Evolutionary conservation across 2,888 invertebrate species (phyloP), one percentile per base, ranked within the genome.

Genomic region (Apotomis turbidana): DNA sequence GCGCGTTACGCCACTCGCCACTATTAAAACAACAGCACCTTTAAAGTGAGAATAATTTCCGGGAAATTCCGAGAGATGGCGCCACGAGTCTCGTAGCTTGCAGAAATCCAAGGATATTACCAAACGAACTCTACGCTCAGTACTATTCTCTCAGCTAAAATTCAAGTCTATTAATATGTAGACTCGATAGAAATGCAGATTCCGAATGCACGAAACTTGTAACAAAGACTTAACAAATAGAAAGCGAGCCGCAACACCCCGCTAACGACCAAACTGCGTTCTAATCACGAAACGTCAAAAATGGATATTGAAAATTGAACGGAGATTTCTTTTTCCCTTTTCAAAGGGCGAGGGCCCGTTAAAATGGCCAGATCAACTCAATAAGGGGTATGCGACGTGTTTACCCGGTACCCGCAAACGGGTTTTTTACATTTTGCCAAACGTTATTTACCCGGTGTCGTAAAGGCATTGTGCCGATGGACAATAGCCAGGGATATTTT

Each of bases 211-310:
- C 51, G 36, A 61, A 62, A 62, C 61, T 68, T 51, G 62, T 62
- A 68, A 72, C 57, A 72, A 72, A 68, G 62, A 59, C 62, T 59
- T 10, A 10, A 59, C 68, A 72, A 72, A 70, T 54, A 62, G 68
- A 72, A 62, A 73, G 70, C 60, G 15, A 69, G 38, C 55, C 61
- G 66, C 57, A 27, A 49, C 66, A 15, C 58, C 71, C 66, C 83
- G 89, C 87, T 92, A 92, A 93, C 93, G 89, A 91, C 85, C 87
- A 88, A 91, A 89, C 91, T 90, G 92, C 87, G 91, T 91, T 91
- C 92, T 93, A 93, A 93, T 93, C 93, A 93, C 86, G 89, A 85
- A 86, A 89, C 88, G 93, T 93, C 93, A 93, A 90, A 93, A 93
- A 90, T 93, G 91, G 90, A 93, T 93, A 93, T 91, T 87, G 90